Conservation (phyloP, 2,797 vertebrate species). For the Parambassis ranga region DNA sequence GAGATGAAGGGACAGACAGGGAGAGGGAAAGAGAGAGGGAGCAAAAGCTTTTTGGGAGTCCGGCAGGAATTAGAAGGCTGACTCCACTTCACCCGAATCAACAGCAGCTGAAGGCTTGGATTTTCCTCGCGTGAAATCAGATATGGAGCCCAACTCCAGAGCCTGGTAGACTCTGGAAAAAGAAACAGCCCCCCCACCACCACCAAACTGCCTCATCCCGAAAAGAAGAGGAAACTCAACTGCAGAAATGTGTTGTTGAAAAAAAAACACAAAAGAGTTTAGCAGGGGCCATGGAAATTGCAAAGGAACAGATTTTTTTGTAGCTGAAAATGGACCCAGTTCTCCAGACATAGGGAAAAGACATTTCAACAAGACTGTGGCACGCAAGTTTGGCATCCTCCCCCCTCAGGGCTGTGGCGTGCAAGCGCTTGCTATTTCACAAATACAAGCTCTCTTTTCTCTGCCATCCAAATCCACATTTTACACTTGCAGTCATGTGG, state of each 20-base stretch:
- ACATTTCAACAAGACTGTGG: slow-evolving; percentile 82
- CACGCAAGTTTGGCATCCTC: slow-evolving; percentile 81
- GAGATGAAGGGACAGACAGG: slow-evolving; percentile 17
- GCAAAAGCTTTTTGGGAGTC: slow-evolving; percentile 67
- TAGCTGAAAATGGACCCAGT: slow-evolving; percentile 75
- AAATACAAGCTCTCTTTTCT: slow-evolving; percentile 77
- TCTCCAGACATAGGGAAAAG: slow-evolving; percentile 78
- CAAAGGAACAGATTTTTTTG: slow-evolving; percentile 70
- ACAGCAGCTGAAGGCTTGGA: slow-evolving; percentile 76
- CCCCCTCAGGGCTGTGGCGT: slow-evolving; percentile 78
- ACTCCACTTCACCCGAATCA: slow-evolving; percentile 79
- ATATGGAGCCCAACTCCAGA: slow-evolving; percentile 68
- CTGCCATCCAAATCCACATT: slow-evolving; percentile 77
- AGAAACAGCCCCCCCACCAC: slow-evolving; percentile 70
- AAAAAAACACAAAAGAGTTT: slow-evolving; percentile 30
- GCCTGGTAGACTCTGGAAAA: slow-evolving; percentile 77
- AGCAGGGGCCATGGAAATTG: slow-evolving; percentile 74
- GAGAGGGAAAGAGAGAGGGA: slow-evolving; percentile 27
- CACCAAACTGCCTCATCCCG: slow-evolving; percentile 61
- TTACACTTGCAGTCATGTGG: slow-evolving; percentile 78
- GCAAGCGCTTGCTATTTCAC: slow-evolving; percentile 78
- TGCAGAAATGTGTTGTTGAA: slow-evolving; percentile 66
- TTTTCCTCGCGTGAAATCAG: slow-evolving; percentile 80
- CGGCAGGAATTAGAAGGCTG: slow-evolving; percentile 73
- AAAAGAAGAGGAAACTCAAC: slow-evolving; percentile 70